Percentiles rank a stretch among this genome's conserved stretches.
Conservation (phyloP, 2,113 vertebrate genomes). For the Pardalotus punctatus region DNA sequence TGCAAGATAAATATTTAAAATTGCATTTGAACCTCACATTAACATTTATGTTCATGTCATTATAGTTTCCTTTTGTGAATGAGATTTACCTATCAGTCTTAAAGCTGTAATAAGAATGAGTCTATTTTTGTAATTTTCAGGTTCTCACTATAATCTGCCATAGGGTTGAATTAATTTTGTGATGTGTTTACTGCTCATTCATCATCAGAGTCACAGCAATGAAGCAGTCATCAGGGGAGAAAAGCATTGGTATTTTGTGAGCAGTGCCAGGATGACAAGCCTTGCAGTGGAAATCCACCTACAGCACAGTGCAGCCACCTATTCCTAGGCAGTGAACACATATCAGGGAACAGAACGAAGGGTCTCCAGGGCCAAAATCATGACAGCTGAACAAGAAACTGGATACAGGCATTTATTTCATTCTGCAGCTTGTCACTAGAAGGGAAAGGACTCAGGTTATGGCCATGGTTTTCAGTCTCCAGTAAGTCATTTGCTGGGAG, state of each 20-base stretch:
- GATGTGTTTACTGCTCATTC: constrained; percentile 18
- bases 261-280: not conserved
- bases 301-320: not conserved
- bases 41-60: constrained; percentile 69
- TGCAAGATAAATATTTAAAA: constrained; percentile 72
- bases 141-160: constrained; percentile 11
- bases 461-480: not conserved
- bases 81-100: constrained; percentile 61
- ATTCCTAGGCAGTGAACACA: not conserved
- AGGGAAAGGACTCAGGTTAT: not conserved
- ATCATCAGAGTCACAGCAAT: not conserved
- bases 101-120: constrained; percentile 52
- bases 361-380: not conserved
- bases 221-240: not conserved
- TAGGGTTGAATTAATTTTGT: constrained; percentile 44
- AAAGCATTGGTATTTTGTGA: not conserved
- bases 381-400: constrained; percentile 3
- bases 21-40: constrained; percentile 61
- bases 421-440: not conserved
- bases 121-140: constrained; percentile 49
- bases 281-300: not conserved
- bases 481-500: not conserved
- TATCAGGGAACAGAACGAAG: not conserved
- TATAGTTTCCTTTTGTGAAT: constrained; percentile 63
- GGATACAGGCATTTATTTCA: not conserved